A percentile compares a stretch with the other conserved stretches of the same genome.
phyloP scores from a whole-genome alignment of 2,113 vertebrate genomes.

The Zapornia atra region DNA sequence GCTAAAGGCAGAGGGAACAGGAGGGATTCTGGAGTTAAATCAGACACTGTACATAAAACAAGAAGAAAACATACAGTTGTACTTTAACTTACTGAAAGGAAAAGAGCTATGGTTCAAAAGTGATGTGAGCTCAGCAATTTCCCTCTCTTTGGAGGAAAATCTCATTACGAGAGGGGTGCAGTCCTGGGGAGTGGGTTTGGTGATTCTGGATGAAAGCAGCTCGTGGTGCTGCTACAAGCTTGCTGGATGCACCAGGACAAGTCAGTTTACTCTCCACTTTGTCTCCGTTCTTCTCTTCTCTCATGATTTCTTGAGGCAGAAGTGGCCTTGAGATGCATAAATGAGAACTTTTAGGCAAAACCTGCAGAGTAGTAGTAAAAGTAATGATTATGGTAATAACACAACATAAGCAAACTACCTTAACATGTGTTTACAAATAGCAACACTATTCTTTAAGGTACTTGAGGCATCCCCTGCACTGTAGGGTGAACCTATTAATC shows the following conservation, averaged over 20 bases:
- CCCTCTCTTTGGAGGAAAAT: not conserved
- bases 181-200: not conserved
- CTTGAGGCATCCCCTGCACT: not conserved
- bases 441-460: not conserved
- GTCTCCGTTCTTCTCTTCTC: not conserved
- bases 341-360: not conserved
- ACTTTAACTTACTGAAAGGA: not conserved
- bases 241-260: not conserved
- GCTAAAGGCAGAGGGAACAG: not conserved
- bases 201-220: not conserved
- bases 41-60: not conserved
- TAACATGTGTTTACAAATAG: constrained; percentile 47
- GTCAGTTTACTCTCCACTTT: not conserved
- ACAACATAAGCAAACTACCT: not conserved
- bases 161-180: not conserved
- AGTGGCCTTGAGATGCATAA: not conserved
- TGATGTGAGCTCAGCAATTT: not conserved
- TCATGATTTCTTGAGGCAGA: not conserved
- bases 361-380: not conserved
- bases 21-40: not conserved
- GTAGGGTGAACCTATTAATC: constrained; percentile 11
- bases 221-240: not conserved
- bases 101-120: not conserved
- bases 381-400: constrained; percentile 30
- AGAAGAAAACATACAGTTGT: not conserved